phyloP scores from a whole-genome alignment of 2,113 vertebrate species.

The Danio rerio region GRCz12tu NC_133195.1:43497001-43497500 shows the following conservation, averaged over 20 bases:
- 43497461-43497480: not conserved
- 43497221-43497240: not conserved
- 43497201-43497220: not conserved
- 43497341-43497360: constrained; percentile 17
- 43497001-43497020: not conserved
- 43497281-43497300: not conserved
- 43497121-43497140: not conserved
- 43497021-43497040: not conserved
- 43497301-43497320: constrained; percentile 22
- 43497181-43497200: not conserved
- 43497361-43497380: not conserved
- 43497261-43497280: not conserved
- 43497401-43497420: constrained; percentile 10
- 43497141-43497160: not conserved
- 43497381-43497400: constrained; percentile 27
- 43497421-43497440: constrained; percentile 23
- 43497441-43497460: constrained; percentile 21
- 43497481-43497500: constrained; percentile 1
- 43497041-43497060: not conserved
- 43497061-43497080: too few species aligned
- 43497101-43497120: not conserved
- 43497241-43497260: not conserved
- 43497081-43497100: not conserved
- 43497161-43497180: not conserved
- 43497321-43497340: constrained; percentile 8